Evolutionary conservation across 2,113 vertebrate genomes (phyloP).

Genomic region (Cranoglanis bouderius): DNA sequence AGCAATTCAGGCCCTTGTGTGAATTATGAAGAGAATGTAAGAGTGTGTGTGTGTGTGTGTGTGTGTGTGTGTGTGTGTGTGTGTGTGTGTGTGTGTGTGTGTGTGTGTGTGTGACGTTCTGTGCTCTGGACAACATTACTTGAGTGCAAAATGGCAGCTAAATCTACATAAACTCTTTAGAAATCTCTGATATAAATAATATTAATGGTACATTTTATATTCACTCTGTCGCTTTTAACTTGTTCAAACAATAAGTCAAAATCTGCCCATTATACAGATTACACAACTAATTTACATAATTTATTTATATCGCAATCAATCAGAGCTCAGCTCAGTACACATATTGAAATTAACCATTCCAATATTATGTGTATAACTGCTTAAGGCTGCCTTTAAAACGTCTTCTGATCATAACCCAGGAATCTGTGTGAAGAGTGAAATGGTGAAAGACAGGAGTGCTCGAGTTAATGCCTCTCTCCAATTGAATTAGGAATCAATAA

Average conservation of each 20-base stretch:
- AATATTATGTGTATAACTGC: background rate
- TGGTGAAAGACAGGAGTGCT: background rate
- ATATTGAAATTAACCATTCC: background rate
- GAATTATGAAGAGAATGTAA: background rate
- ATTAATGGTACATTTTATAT: background rate
- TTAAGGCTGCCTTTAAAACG: background rate
- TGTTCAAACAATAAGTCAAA: background rate
- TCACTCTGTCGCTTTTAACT: background rate
- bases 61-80: background rate
- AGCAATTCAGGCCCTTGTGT: too few relatives aligned
- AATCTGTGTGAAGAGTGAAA: too few relatives aligned
- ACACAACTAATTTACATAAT: background rate
- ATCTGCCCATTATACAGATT: background rate
- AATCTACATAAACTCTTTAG: background rate
- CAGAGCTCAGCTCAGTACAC: background rate
- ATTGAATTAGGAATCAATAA: constrained; percentile 23
- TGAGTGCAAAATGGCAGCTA: background rate
- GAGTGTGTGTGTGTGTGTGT: background rate
- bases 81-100: background rate
- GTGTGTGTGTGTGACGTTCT: background rate
- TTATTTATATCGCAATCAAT: background rate
- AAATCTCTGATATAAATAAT: background rate
- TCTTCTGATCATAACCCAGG: background rate
- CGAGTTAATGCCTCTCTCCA: background rate
- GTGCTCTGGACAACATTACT: background rate